Base-by-base conservation (phyloP, 2,888 invertebrate species). In the Thymelicus lineola region DNA sequence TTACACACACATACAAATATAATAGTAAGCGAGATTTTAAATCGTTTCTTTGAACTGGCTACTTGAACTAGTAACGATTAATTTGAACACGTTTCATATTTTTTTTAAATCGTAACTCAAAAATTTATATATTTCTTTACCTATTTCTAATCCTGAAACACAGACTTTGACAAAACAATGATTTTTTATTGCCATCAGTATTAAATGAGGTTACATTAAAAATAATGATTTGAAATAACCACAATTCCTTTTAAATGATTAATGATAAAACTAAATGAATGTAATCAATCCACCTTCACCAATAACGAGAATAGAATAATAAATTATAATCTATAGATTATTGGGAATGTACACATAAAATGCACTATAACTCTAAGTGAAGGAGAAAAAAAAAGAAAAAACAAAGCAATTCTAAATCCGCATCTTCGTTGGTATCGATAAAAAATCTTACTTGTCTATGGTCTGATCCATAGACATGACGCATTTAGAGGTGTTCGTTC, bases 281-380 rank as follows among this genome's bases (percentile, higher is more conserved):
- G 61, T 65, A 36, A 67, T 53, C 57, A 55, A 72, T 61, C 28
- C 63, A 72, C 74, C 74, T 74, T 74, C 77, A 77, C 74, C 75
- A 68, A 76, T 72, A 74, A 65, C 71, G 69, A 74, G 73, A 76
- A 73, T 71, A 78, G 80, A 77, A 77, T 75, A 75, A 75, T 79
- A 75, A 76, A 78, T 75, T 77, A 45, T 45, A 77, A 45, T 45
- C 38, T 60, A 68, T 53, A 14, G 55, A 62, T 45, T 62, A 63
- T 62, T 73, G 81, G 88, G 88, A 89, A 89, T 89, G 88, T 88
- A 80, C 82, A 87, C 80, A 81, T 80, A 85, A 86, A 85, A 86
- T 84, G 83, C 84, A 77, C 82, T 86, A 82, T 77, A 61, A 60
- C 20, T 20, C 42, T 67, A 74, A 75, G 75, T 55, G 77, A 80